Evolutionary conservation across 2,797 vertebrate species (phyloP).

Genomic region (Karalla daura): DNA sequence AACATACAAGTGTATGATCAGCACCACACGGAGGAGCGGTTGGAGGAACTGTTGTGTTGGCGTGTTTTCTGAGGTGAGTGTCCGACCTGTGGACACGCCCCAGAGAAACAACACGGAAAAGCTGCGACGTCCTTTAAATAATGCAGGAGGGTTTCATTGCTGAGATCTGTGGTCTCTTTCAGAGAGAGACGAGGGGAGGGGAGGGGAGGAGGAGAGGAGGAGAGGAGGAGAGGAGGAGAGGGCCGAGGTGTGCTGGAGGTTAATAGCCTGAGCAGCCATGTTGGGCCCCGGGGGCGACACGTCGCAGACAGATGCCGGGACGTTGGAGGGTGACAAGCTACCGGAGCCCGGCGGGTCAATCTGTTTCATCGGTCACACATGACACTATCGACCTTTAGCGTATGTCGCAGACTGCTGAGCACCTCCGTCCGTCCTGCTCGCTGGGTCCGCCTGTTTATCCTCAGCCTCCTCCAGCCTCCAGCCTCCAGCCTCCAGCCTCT

Average conservation of each 20-base stretch:
- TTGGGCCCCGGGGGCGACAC: conserved; percentile 75
- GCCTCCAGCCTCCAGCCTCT: no score
- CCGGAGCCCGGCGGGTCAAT: conserved; percentile 66
- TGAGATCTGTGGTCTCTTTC: conserved; percentile 67
- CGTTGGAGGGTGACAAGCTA: conserved; percentile 68
- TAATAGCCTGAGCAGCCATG: conserved; percentile 79
- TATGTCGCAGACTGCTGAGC: conserved; percentile 69
- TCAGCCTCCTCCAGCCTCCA: no score
- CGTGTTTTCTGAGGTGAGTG: no score
- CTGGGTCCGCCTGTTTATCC: no score
- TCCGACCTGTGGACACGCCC: no score
- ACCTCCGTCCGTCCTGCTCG: no score
- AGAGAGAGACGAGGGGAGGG: conserved; percentile 46
- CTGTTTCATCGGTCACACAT: conserved; percentile 77
- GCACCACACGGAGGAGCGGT: no score
- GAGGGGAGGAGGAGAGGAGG: conserved; percentile 46
- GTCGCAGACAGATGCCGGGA: conserved; percentile 73
- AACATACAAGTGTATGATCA: no score
- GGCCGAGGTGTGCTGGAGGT: conserved; percentile 66
- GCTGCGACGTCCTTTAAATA: not conserved
- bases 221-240: conserved; percentile 42
- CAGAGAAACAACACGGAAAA: no score
- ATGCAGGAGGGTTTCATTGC: conserved; percentile 3
- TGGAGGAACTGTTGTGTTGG: no score
- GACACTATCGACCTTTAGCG: conserved; percentile 77